phyloP scores from a whole-genome alignment of 64 coral and sea anemone genomes.

The Montipora cactus region DNA sequence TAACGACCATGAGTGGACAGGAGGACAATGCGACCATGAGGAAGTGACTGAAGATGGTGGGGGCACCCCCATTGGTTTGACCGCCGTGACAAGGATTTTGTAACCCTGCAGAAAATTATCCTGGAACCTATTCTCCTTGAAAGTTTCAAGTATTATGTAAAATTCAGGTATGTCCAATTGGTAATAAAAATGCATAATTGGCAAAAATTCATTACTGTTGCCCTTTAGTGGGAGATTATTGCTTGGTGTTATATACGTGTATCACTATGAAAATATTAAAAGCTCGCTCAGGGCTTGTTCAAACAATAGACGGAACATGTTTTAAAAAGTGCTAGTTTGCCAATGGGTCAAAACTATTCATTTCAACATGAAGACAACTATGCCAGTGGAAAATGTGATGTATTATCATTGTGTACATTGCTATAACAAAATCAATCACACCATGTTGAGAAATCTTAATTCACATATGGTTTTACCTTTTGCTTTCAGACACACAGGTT shows the following conservation, averaged over 20 bases:
- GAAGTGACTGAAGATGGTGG: not conserved
- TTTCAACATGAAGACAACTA: not conserved
- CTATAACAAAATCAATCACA: not conserved
- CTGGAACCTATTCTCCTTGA: conserved; percentile 28
- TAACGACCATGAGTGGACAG: conserved; percentile 43
- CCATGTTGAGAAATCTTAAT: not conserved
- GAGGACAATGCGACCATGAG: conserved; percentile 26
- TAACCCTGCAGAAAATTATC: conserved; percentile 36
- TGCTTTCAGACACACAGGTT: not conserved
- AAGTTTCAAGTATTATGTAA: not conserved
- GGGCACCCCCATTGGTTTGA: conserved; percentile 23
- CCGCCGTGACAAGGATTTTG: conserved; percentile 32
- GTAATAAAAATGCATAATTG: not conserved
- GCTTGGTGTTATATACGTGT: not conserved
- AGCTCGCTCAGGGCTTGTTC: too few species aligned
- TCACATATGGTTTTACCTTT: not conserved
- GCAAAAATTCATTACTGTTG: not conserved
- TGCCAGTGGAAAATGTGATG: not conserved
- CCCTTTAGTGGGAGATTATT: not conserved
- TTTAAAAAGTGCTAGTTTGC: too few species aligned
- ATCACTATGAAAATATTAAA: too few species aligned
- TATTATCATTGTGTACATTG: too few species aligned
- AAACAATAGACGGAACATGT: too few species aligned
- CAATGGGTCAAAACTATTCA: too few species aligned
- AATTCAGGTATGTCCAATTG: conserved; percentile 28